Percentiles rank a stretch among this genome's conserved stretches.
phyloP scores from a whole-genome alignment of 2,888 invertebrate genomes.

The Drosophila sordidula region DNA sequence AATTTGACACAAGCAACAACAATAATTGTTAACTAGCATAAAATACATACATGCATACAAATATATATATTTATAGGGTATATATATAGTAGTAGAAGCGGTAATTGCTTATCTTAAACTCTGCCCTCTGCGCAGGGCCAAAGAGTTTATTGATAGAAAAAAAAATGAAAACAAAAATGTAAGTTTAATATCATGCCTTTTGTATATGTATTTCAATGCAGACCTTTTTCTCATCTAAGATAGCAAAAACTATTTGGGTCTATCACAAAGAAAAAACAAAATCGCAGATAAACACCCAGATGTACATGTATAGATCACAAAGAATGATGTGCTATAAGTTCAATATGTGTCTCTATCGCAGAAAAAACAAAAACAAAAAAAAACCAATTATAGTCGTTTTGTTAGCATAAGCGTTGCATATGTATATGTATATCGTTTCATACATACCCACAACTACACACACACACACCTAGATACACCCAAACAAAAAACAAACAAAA shows the following conservation, averaged over 20 bases:
- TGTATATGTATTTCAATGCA: constrained; percentile 53
- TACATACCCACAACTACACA: neutral
- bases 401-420: constrained; percentile 56
- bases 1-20: constrained; percentile 50
- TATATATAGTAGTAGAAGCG: constrained; percentile 8
- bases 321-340: constrained; percentile 19
- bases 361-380: constrained; percentile 4
- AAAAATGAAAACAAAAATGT: constrained; percentile 20
- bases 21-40: constrained; percentile 47
- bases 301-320: constrained; percentile 31
- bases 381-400: constrained; percentile 39
- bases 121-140: constrained; percentile 6
- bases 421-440: constrained; percentile 41
- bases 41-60: constrained; percentile 6
- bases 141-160: constrained; percentile 6
- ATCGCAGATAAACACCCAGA: neutral
- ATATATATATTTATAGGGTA: constrained; percentile 16
- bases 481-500: constrained; percentile 19
- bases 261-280: neutral
- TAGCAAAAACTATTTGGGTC: neutral
- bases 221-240: constrained; percentile 3
- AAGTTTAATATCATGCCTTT: constrained; percentile 44
- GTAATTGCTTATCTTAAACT: constrained; percentile 23
- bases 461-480: constrained; percentile 5
- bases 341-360: constrained; percentile 32